Conservation (phyloP, 2,888 invertebrate genomes). For the Scotopteryx bipunctaria region DNA sequence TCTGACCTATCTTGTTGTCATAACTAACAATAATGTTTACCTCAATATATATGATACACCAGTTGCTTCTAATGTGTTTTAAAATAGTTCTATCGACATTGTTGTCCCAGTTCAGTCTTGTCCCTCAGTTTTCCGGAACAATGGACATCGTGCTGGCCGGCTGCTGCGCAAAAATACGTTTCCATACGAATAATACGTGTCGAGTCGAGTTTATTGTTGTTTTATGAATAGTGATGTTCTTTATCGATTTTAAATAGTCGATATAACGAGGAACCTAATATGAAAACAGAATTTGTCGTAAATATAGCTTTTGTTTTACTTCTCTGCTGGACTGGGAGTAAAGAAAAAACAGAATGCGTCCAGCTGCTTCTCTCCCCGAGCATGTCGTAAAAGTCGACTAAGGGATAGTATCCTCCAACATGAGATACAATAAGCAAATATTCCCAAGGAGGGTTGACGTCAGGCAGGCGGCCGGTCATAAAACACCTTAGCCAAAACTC, state of each 20-base stretch:
- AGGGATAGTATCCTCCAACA: too few species aligned
- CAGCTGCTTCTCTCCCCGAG: too few species aligned
- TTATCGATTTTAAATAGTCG: constrained; percentile 24
- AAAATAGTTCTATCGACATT: constrained; percentile 3
- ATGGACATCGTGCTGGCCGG: constrained; percentile 33
- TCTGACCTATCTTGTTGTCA: background rate
- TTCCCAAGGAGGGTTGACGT: too few species aligned
- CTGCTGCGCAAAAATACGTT: constrained; percentile 55
- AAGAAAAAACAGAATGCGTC: too few species aligned
- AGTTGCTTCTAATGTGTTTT: constrained; percentile 9
- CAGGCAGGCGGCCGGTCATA: too few species aligned
- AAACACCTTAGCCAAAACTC: too few species aligned
- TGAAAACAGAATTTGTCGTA: too few species aligned
- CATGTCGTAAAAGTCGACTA: too few species aligned
- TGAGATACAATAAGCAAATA: too few species aligned
- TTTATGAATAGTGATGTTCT: constrained; percentile 43
- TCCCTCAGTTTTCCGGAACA: constrained; percentile 26
- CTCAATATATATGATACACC: constrained; percentile 1
- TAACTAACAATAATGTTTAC: constrained; percentile 10
- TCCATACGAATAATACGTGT: constrained; percentile 50
- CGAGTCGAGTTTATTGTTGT: constrained; percentile 43
- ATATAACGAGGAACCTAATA: too few species aligned
- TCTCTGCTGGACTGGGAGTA: too few species aligned
- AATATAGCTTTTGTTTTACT: too few species aligned
- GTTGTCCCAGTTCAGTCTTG: constrained; percentile 8